Evolutionary conservation across 2,888 invertebrate species (phyloP).

Genomic region (Tiliacea citrago): DNA sequence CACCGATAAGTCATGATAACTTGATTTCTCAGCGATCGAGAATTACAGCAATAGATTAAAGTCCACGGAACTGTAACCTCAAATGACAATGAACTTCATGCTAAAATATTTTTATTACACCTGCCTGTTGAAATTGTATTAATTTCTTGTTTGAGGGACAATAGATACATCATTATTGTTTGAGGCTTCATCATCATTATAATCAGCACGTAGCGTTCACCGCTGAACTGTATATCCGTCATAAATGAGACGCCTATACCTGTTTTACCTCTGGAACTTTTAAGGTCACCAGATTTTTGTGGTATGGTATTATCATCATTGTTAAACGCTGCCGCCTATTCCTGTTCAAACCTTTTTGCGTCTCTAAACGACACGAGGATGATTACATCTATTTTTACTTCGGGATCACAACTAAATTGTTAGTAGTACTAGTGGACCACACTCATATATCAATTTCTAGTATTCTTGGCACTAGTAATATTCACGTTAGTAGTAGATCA

Average conservation of each 20-base stretch:
- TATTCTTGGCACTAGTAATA: conserved; percentile 46
- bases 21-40: conserved; percentile 24
- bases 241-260: background rate
- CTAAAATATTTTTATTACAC: conserved; percentile 34
- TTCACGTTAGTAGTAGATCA: conserved; percentile 36
- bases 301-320: background rate
- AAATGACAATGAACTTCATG: conserved; percentile 55
- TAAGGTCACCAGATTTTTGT: background rate
- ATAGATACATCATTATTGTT: background rate
- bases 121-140: conserved; percentile 8
- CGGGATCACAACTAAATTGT: conserved; percentile 28
- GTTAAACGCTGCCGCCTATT: background rate
- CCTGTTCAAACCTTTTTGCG: background rate
- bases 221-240: background rate
- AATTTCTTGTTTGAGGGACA: background rate
- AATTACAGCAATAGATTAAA: conserved; percentile 30
- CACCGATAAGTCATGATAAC: conserved; percentile 37
- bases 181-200: background rate
- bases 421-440: conserved; percentile 23
- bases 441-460: conserved; percentile 40
- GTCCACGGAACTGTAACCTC: conserved; percentile 40
- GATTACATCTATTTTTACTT: conserved; percentile 18
- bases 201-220: background rate
- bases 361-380: background rate
- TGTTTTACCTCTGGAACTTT: background rate